Base-by-base conservation (phyloP, 2,113 vertebrate species). In the Brachionichthys hirsutus region DNA sequence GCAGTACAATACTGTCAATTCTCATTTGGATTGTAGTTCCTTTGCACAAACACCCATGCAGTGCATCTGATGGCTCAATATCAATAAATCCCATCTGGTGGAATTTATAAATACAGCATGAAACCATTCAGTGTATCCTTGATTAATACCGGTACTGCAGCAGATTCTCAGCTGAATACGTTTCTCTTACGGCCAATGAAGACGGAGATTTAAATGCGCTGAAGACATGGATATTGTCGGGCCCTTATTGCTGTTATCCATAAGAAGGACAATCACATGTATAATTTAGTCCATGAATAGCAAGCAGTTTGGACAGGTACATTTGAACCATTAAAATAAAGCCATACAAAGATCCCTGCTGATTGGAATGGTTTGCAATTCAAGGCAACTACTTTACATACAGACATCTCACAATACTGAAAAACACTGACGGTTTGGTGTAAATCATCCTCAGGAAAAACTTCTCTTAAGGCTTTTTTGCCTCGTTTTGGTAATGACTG, bases 1-100 rank as follows among this genome's bases (percentile, higher is more conserved):
- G 93, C 92, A 93, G 92, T 92, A 91, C 91, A 94, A 94, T 94
- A 95, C 94, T 95, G 93, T 94, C 92, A 89, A 92, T 88, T 91
- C 86, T 82, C 81, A 92, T 82, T 88, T 88, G 91, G 88, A 91
- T 70, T 88, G 83, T 80, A 92, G 78, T 91, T 92, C 80, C 69
- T 58, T 80, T 84, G 91, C 86, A 88, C 77, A 68, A 81, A 92
- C 81, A 85, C 84, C 90, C 91, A 94, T 93, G 93, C 93, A 94
- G 91, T 92, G 85, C 89, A 91, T 63, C 84, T 85, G 77, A 62
- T 77, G 67, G 66, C 24, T 30, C 24, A 30, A 56, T 54, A 89
- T 89, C 82, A 88, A 89, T 85, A 76, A 79, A 86, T 82, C 87
- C 81, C 80, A 85, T 79, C 19, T 5, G 44, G 50, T 77, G 54